Evolutionary conservation across 2,113 vertebrate genomes (phyloP).

Genomic region (Stictonetta naevosa): DNA sequence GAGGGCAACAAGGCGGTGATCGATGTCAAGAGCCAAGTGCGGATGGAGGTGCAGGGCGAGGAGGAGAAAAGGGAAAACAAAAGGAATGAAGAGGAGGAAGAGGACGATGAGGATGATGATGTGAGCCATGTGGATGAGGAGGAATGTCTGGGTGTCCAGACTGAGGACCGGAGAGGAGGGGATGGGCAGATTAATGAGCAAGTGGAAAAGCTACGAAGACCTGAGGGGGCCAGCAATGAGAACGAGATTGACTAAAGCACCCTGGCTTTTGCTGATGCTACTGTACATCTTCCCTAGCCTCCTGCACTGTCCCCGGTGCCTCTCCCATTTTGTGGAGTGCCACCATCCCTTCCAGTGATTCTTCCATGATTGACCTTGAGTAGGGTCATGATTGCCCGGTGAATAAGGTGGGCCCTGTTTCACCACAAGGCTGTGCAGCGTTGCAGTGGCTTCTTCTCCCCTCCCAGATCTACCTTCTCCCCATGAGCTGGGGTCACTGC

Average conservation of each 20-base stretch:
- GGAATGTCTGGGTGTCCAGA: constrained; percentile 85
- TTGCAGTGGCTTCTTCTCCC: constrained; percentile 7
- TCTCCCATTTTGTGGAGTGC: constrained; percentile 33
- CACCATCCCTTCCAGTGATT: constrained; percentile 37
- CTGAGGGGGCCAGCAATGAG: constrained; percentile 94
- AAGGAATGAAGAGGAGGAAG: constrained; percentile 81
- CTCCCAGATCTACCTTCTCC: background rate
- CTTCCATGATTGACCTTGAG: constrained; percentile 28
- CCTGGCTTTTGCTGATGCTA: constrained; percentile 25
- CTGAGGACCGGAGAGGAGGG: constrained; percentile 91
- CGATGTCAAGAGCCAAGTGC: constrained; percentile 88
- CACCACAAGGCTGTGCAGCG: constrained; percentile 17
- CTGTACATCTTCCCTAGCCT: background rate
- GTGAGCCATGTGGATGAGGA: constrained; percentile 82
- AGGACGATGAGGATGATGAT: constrained; percentile 85
- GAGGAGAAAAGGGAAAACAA: constrained; percentile 84
- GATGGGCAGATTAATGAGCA: constrained; percentile 97
- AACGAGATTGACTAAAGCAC: constrained; percentile 88
- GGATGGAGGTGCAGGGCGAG: constrained; percentile 97
- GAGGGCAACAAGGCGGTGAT: constrained; percentile 68
- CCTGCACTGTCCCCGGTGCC: background rate
- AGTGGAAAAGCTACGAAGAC: constrained; percentile 93
- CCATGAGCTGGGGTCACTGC: constrained; percentile 31
- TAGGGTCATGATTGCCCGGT: background rate
- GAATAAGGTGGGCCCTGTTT: background rate